A percentile compares a stretch with the other conserved stretches of the same genome.
phyloP scores from a whole-genome alignment of 2,113 vertebrate species.

The Poeciliopsis prolifica region DNA sequence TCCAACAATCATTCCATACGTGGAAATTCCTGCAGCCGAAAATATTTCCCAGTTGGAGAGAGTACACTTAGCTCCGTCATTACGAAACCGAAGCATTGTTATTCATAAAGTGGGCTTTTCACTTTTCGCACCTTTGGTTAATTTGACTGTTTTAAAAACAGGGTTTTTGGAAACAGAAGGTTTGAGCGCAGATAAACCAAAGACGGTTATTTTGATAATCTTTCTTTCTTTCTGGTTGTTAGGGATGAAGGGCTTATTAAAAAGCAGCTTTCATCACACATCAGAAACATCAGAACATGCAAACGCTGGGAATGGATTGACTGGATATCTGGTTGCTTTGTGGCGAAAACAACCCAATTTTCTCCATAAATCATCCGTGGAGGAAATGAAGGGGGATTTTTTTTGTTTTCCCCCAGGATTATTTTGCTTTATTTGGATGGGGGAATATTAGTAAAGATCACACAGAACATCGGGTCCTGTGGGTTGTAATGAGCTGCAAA shows the following conservation, averaged over 20 bases:
- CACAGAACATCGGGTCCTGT: not conserved
- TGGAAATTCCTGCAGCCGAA: slow-evolving; percentile 90
- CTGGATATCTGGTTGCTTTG: not conserved
- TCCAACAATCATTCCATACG: slow-evolving; percentile 95
- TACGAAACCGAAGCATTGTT: no score
- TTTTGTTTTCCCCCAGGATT: not conserved
- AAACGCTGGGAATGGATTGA: not conserved
- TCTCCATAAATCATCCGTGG: not conserved
- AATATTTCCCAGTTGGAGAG: no score
- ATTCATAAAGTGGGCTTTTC: not conserved
- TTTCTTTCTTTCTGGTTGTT: not conserved
- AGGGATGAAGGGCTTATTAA: not conserved
- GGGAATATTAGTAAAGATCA: not conserved
- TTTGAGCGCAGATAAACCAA: not conserved
- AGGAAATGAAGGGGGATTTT: not conserved
- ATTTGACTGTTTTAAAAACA: no score
- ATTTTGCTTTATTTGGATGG: not conserved
- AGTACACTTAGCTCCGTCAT: no score
- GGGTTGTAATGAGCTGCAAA: not conserved
- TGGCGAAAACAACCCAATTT: not conserved
- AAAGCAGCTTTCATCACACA: not conserved
- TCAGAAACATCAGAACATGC: not conserved
- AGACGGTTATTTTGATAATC: not conserved
- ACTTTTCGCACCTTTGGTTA: no score
- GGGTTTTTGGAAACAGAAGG: not conserved